phyloP scores from a whole-genome alignment of 2,888 invertebrate species.

The Diarsia mendica region DNA sequence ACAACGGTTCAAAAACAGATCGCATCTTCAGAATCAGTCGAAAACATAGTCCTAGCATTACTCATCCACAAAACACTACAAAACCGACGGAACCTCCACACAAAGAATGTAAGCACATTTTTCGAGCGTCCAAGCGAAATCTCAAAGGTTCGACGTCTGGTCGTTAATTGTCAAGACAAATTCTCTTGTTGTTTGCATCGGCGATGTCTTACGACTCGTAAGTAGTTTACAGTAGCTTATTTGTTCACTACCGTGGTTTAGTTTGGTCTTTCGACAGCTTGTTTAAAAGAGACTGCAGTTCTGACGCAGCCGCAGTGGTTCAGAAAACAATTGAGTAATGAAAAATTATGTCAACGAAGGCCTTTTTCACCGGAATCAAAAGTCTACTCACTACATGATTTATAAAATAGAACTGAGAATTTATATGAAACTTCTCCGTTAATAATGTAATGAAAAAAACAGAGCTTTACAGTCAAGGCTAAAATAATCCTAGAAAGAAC shows the following conservation, averaged over 20 bases:
- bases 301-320: neutral
- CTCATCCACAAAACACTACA: constrained; percentile 1
- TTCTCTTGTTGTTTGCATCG: constrained; percentile 72
- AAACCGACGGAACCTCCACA: constrained; percentile 47
- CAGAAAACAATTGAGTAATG: constrained; percentile 16
- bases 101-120: constrained; percentile 58
- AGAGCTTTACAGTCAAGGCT: no score
- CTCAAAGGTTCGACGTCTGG: constrained; percentile 69
- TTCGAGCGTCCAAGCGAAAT: constrained; percentile 71
- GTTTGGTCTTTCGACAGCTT: constrained; percentile 47
- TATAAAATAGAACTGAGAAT: neutral
- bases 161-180: constrained; percentile 82
- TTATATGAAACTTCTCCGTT: no score
- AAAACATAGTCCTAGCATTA: neutral
- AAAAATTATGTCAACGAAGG: neutral
- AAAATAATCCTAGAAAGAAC: neutral
- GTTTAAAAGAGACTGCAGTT: constrained; percentile 8
- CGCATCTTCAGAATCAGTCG: neutral
- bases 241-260: constrained; percentile 57
- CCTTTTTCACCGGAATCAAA: neutral
- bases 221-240: constrained; percentile 80
- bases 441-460: no score
- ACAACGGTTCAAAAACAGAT: neutral
- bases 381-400: neutral
- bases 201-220: constrained; percentile 74